Evolutionary conservation across 1,140 invertebrate genomes (phyloP), one percentile per base, ranked within the genome.

Genomic region (Melitaea cinxia): DNA sequence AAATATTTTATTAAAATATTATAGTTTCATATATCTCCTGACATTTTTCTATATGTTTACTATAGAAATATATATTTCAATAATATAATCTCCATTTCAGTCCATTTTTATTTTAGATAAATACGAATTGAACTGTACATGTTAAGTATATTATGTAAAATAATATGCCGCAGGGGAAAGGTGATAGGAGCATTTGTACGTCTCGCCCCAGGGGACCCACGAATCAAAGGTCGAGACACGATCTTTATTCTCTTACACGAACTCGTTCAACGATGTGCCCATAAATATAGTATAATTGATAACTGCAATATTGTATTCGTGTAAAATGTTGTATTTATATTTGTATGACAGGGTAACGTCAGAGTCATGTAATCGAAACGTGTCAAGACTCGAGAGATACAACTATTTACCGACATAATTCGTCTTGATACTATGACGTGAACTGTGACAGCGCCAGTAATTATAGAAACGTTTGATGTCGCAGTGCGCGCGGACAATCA

Each of bases 161-260:
- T 58, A 52, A 37, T 15, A 14, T 35, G 37, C 57, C 57, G 56
- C 42, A 19, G 4, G 58, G 39, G 33, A 67, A 61, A 61, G 57
- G 65, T 57, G 53, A 53, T 61, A 55, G 58, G 42, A 39, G 39
- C 42, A 67, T 61, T 67, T 56, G 65, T 67, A 37, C 54, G 52
- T 50, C 57, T 61, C 73, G 77, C 77, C 71, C 66, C 73, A 55
- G 78, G 73, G 76, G 66, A 71, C 70, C 71, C 61, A 65, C 68
- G 58, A 77, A 73, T 71, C 67, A 78, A 76, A 76, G 67, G 67
- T 63, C 57, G 61, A 69, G 65, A 68, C 76, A 73, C 68, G 78
- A 83, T 77, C 75, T 78, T 69, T 80, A 75, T 73, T 70, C 69
- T 73, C 58, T 66, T 55, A 60, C 64, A 66, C 52, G 56, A 66